Evolutionary conservation across 2,797 vertebrate species (phyloP).

Genomic region (Lepilemur ruficaudatus): DNA sequence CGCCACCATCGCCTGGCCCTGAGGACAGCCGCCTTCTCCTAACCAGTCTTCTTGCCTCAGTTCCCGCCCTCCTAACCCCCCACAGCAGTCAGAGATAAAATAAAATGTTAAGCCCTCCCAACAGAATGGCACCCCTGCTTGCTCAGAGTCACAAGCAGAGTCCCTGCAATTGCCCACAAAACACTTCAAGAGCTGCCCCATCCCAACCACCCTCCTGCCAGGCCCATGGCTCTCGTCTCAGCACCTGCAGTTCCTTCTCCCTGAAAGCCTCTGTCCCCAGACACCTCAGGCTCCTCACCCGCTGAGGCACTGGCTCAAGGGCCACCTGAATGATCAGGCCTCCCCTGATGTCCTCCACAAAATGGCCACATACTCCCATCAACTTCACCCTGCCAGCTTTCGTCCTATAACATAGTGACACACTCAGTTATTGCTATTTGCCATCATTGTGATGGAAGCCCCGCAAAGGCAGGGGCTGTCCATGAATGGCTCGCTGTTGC

Average conservation of each 20-base stretch:
- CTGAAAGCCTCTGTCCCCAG: neutral
- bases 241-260: neutral
- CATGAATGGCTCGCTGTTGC: neutral
- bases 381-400: neutral
- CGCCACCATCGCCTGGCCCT: neutral
- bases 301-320: neutral
- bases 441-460: neutral
- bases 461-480: neutral
- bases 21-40: neutral
- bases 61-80: neutral
- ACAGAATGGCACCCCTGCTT: neutral
- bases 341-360: neutral
- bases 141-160: neutral
- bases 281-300: neutral
- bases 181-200: neutral
- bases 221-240: neutral
- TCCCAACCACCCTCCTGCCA: neutral
- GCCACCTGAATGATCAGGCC: neutral
- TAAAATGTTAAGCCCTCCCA: neutral
- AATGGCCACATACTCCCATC: neutral
- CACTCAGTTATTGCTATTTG: neutral
- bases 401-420: neutral
- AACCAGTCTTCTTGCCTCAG: neutral
- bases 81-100: neutral
- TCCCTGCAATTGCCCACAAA: neutral